These are phyloP conservation scores for Pseudococcus viburni DNA, from an alignment of 2,888 invertebrate species.

Conservation along the genomic window DNA sequence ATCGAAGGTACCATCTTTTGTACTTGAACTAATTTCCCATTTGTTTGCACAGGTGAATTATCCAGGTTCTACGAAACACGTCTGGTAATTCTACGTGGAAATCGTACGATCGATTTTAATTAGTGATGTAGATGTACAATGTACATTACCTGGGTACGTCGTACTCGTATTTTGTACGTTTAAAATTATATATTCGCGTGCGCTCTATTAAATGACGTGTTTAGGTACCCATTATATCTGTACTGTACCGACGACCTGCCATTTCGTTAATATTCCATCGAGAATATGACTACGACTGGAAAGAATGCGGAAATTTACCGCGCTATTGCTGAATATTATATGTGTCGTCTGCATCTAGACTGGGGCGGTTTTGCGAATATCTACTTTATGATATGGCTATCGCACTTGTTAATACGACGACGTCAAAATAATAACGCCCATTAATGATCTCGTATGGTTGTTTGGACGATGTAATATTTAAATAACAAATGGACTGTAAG, in stretches of 20 bases:
- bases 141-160: too few relatives aligned
- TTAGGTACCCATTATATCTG: not conserved
- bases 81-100: not conserved
- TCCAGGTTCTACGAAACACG: not conserved
- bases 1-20: not conserved
- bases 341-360: not conserved
- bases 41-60: slow-evolving; percentile 49
- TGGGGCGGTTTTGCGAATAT: not conserved
- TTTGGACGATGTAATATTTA: not conserved
- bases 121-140: not conserved
- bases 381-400: not conserved
- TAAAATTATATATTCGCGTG: not conserved
- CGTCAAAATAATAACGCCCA: slow-evolving; percentile 25
- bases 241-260: not conserved
- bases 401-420: not conserved
- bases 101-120: slow-evolving; percentile 13
- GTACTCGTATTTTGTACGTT: too few relatives aligned
- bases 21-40: slow-evolving; percentile 37
- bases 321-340: not conserved
- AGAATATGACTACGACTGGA: slow-evolving; percentile 15
- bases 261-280: slow-evolving; percentile 16
- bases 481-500: not conserved
- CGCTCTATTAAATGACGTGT: not conserved
- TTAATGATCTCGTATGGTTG: not conserved
- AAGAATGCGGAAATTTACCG: not conserved